Evolutionary conservation across 2,797 vertebrate genomes (phyloP).

Genomic region (Catamblyrhynchus diadema): DNA sequence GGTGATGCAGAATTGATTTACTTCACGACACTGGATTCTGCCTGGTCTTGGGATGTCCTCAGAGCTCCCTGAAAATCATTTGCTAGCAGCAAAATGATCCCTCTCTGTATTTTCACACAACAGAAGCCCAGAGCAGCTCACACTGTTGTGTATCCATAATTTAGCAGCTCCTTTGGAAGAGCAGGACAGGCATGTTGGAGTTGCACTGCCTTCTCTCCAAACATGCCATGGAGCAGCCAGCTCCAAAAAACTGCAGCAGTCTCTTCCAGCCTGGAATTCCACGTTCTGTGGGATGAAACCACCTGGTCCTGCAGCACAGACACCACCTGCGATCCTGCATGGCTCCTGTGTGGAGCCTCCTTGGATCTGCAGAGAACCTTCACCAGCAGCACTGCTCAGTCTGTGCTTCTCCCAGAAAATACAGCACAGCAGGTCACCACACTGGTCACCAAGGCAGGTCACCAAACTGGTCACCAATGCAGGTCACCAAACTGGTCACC

Average conservation of each 20-base stretch:
- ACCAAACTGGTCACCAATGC: too few species aligned
- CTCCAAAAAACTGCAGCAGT: not conserved
- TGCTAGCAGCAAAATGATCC: not conserved
- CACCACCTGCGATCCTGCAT: not conserved
- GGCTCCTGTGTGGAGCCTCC: not conserved
- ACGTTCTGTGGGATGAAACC: not conserved
- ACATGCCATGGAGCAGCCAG: not conserved
- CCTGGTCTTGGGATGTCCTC: not conserved
- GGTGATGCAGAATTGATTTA: not conserved
- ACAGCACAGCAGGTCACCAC: not conserved
- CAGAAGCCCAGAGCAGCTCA: not conserved
- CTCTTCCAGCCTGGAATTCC: not conserved
- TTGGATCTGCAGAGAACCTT: not conserved
- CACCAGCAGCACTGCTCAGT: not conserved
- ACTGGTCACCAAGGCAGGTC: too few species aligned
- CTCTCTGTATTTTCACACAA: not conserved
- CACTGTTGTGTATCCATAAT: not conserved
- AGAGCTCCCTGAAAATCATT: not conserved
- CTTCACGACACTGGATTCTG: not conserved
- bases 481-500: too few species aligned
- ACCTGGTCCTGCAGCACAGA: rapidly evolving
- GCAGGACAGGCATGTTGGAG: rapidly evolving
- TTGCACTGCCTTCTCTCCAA: not conserved
- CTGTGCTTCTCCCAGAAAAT: not conserved
- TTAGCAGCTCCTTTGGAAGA: not conserved